Evolutionary conservation across 2,888 invertebrate species (phyloP), one percentile per base, ranked within the genome.

Genomic region (Lydus trimaculatus): DNA sequence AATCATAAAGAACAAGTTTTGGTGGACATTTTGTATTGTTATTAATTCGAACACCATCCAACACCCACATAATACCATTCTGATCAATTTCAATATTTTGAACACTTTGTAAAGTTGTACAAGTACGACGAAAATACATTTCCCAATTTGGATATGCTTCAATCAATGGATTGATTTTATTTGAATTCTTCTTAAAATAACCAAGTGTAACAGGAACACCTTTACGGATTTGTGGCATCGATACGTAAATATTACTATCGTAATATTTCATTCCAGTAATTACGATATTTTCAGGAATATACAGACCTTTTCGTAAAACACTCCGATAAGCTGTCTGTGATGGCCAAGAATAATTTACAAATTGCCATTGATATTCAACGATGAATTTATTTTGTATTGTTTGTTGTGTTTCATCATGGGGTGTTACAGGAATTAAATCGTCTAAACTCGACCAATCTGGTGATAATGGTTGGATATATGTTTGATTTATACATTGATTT

Each of bases 81-180:
- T 88, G 88, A 82, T 93, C 93, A 65, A 93, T 90, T 80, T 93
- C 93, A 82, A 93, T 87, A 73, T 90, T 90, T 80, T 92, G 91
- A 20, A 93, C 91, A 77, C 90, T 91, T 80, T 93, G 93, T 63
- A 94, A 85, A 3, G 90, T 89, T 7, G 84, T 82, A 82, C 93
- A 93, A 78, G 75, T 69, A 43, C 90, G 33, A 25, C 65, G 63
- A 31, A 70, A 84, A 80, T 93, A 92, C 84, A 88, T 87, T 11
- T 85, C 86, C 92, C 92, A 93, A 76, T 86, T 90, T 69, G 93
- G 93, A 83, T 89, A 93, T 5, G 93, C 91, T 61, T 87, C 87
- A 52, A 93, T 82, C 68, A 87, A 85, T 28, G 88, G 88, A 70
- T 89, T 87, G 48, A 87, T 87, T 62, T 82, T 80, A 75, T 87